Evolutionary conservation across 2,888 invertebrate species (phyloP), one percentile per base, ranked within the genome.

Genomic region (Nyleta sp.): DNA sequence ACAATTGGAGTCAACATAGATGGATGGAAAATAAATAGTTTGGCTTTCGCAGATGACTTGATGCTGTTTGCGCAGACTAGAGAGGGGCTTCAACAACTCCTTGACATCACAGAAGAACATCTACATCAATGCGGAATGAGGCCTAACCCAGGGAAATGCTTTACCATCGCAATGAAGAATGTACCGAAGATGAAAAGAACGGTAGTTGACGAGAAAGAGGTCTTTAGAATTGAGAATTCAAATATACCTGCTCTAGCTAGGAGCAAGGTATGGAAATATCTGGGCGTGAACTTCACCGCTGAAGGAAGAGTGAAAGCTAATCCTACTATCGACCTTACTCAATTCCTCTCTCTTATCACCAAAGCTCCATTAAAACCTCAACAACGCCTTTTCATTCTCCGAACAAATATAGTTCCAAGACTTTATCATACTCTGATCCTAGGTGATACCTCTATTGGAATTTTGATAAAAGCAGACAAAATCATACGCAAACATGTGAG

Each of bases 381-480:
- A 62, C 90, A 91, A 78, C 84, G 88, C 81, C 74, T 90, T 11
- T 85, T 87, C 38, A 79, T 89, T 0, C 78, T 91, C 52, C 81
- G 89, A 80, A 82, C 74, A 2, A 83, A 89, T 82, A 84, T 91
- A 35, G 7, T 52, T 1, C 71, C 52, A 1, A 1, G 10, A 2
- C 1, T 35, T 1, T 52, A 44, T 15, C 40, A 60, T 18, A 1
- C 0, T 1, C 4, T 60, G 17, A 28, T 33, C 1, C n/a, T 57
- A 0, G 68, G 68, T 2, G 22, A 24, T 28, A 40, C n/a, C 7
- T 0, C 4, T 0, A 18, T 48, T 2, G 48, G 57, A 5, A 13
- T 38, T 2, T 24, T 68, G n/a, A 46, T 10, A 1, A 50, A 50
- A 8, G 6, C 31, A 1, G 59, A 64, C 11, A n/a, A 20, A 13